These are phyloP conservation scores for Sebastes aleutianus DNA, from an alignment of 2,797 vertebrate genomes.

Conservation along the genomic window DNA sequence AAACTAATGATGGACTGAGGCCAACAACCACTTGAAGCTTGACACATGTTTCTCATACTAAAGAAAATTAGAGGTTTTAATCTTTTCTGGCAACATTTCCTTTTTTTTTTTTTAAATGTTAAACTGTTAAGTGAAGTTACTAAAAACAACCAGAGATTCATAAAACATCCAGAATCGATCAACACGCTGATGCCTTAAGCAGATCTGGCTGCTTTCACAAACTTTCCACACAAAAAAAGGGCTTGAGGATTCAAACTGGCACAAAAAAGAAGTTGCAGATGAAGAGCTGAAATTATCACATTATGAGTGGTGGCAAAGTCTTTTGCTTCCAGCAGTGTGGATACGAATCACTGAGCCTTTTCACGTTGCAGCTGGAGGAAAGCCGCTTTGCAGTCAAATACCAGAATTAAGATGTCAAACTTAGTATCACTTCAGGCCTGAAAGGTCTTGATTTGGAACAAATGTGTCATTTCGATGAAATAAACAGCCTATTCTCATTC, in stretches of 20 bases:
- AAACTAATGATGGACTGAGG: slow-evolving; percentile 62
- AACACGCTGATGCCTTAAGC: slow-evolving; percentile 26
- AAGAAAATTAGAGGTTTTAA: slow-evolving; percentile 23
- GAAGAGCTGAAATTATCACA: slow-evolving; percentile 57
- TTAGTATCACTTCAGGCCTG: background rate
- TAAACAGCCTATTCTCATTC: too few relatives aligned
- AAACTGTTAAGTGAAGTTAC: background rate
- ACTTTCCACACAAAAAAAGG: slow-evolving; percentile 9
- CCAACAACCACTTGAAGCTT: slow-evolving; percentile 37
- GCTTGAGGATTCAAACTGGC: slow-evolving; percentile 26
- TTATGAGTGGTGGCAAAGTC: slow-evolving; percentile 39
- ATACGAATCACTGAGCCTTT: background rate
- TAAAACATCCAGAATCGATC: slow-evolving; percentile 23
- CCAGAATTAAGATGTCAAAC: background rate
- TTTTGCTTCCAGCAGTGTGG: slow-evolving; percentile 21
- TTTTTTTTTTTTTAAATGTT: background rate
- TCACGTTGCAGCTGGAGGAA: background rate
- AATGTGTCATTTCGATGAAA: background rate
- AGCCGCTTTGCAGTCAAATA: background rate
- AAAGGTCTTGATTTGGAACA: background rate
- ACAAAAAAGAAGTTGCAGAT: slow-evolving; percentile 6
- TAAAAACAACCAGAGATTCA: slow-evolving; percentile 1
- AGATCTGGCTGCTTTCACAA: slow-evolving; percentile 22
- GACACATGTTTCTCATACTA: slow-evolving; percentile 31
- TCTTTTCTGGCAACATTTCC: background rate